Base-by-base conservation (phyloP, 2,113 vertebrate species). In the Pipra filicauda region DNA sequence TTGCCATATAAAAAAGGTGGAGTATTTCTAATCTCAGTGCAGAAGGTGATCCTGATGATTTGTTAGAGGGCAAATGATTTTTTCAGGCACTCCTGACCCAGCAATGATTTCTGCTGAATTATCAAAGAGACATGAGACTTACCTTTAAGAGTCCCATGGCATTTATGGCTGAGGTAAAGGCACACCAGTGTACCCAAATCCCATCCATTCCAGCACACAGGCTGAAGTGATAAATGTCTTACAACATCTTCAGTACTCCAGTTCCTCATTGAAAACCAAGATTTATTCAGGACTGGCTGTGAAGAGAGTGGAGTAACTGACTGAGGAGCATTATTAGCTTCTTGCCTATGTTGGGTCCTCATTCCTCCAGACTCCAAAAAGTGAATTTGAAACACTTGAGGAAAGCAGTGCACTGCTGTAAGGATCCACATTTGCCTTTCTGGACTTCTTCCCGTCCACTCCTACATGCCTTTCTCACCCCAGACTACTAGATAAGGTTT, bases 401-500 rank as follows among this genome's bases (percentile, higher is more conserved):
- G 39, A 80, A 24, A 91, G 51, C 31, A 52, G 17, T 44, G 33
- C 15, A 59, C 21, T 85, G 18, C 33, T 6, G 0, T 58, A 22
- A 73, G 62, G 24, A 88, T 46, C 52, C 59, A 80, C 8, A 13
- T 71, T 83, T 83, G 16, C 48, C n/a, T 74, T 76, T 15, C 43
- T 83, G 33, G 11, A 33, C 59, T 37, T 37, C 24, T 74, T 83
- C 30, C 27, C 20, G 28, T 71, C 27, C 30, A 81, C 41, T 71
- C 24, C 41, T 46, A 0, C 11, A 5, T 0, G 0, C 23, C 39
- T 71, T 85, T 59, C 55, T 65, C 75, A 85, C 17, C 11, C 41
- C 30, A 61, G 35, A n/a, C 59, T 83, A 54, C 39, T 77, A 55
- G 49, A n/a, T 33, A 46, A 51, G 44, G 43, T 49, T 96, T 94